Evolutionary conservation across 2,888 invertebrate species (phyloP), one percentile per base, ranked within the genome.

Genomic region (Zonitis immaculata): DNA sequence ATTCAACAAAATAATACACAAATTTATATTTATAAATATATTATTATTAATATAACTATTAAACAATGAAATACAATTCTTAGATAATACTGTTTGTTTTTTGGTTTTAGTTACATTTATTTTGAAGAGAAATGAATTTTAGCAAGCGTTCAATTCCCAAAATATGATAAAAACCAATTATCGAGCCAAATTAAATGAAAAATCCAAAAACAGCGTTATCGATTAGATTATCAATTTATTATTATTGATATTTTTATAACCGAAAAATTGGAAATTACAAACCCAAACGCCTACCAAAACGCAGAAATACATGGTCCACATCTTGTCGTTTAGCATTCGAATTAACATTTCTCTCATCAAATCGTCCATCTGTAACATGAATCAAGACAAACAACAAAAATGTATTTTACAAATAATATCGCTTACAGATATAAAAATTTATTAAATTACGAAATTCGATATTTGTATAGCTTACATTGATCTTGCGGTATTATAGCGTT

Each of bases 221-320:
- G 39, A 42, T 44, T 56, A 44, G 12, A 8, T 18, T 16, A 16
- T 16, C 16, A 5, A 16, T 8, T 7, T 16, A 5, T 18, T 4
- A 16, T 16, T 35, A n/a, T 9, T 9, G 3, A 35, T 35, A 35
- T 18, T n/a, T n/a, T n/a, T n/a, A n/a, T n/a, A n/a, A n/a, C n/a
- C n/a, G n/a, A 16, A 16, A 50, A 30, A 47, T 44, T 25, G 20
- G 42, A 39, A 32, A 22, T 42, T 56, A 56, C 47, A 56, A 49
- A 43, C 66, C 66, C 53, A 63, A 61, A 73, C 88, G 84, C 73
- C 88, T 85, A 51, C 93, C 93, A 74, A 93, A 93, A 69, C 92
- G 87, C 66, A 93, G 82, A 79, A 93, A 93, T 51, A 92, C 91
- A 77, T 93, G 93, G 68, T 92, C 91, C 45, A 91, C 88, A 77